Evolutionary conservation across 2,113 vertebrate species (phyloP).

Genomic region (Melanerpes aurifrons): DNA sequence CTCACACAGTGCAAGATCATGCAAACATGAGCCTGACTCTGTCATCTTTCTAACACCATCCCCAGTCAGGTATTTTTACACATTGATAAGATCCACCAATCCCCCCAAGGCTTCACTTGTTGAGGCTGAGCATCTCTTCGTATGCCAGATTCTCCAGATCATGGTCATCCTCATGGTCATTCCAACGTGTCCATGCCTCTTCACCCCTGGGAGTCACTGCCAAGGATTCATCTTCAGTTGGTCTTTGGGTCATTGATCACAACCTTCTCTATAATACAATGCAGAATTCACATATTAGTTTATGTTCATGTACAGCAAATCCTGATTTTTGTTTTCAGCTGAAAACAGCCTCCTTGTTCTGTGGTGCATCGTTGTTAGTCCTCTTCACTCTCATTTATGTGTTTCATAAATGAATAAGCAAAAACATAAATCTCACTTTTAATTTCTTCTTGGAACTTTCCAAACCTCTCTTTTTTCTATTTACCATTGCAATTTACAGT

Average conservation of each 20-base stretch:
- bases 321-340: background rate
- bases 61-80: background rate
- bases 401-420: slow-evolving; percentile 1
- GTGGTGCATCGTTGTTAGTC: background rate
- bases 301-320: background rate
- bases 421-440: slow-evolving; percentile 4
- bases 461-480: background rate
- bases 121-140: background rate
- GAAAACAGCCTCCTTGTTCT: background rate
- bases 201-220: background rate
- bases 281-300: background rate
- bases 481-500: background rate
- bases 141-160: background rate
- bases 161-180: background rate
- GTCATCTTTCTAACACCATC: background rate
- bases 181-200: rapidly evolving
- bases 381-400: background rate
- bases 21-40: background rate
- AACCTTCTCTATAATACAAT: background rate
- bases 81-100: background rate
- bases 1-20: too few species aligned
- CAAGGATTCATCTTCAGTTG: background rate
- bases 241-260: background rate
- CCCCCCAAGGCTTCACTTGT: background rate
- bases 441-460: background rate